Conservation (phyloP, 2,797 vertebrate genomes). For the Trichosurus vulpecula region DNA sequence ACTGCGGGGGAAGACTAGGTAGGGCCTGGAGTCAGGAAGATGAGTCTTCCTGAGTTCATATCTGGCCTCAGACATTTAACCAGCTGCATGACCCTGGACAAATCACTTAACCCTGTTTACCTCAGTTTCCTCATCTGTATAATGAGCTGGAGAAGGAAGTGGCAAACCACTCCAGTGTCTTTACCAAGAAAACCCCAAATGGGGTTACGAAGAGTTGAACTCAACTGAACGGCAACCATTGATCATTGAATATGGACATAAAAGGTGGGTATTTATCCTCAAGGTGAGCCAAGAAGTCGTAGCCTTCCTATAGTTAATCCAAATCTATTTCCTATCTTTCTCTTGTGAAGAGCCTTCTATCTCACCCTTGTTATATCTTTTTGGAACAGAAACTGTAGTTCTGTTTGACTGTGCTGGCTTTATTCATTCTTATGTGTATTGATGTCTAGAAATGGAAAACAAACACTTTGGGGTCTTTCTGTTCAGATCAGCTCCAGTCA, state of each 20-base stretch:
- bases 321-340: background rate
- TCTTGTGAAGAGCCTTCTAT: background rate
- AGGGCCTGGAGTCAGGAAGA: background rate
- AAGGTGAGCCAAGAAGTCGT: background rate
- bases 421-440: background rate
- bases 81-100: background rate
- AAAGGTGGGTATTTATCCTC: background rate
- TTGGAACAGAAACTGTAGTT: background rate
- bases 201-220: background rate
- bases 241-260: background rate
- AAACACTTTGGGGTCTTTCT: background rate
- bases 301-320: background rate
- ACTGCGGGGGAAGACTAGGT: background rate
- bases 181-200: background rate
- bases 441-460: background rate
- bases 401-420: background rate
- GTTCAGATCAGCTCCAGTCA: background rate
- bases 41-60: background rate
- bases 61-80: background rate
- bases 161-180: background rate
- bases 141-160: background rate
- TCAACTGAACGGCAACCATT: background rate
- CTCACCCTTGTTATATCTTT: background rate
- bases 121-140: background rate
- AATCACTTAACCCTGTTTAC: background rate